Conservation (phyloP, 2,797 vertebrate species). For the Alectoris magna region DNA sequence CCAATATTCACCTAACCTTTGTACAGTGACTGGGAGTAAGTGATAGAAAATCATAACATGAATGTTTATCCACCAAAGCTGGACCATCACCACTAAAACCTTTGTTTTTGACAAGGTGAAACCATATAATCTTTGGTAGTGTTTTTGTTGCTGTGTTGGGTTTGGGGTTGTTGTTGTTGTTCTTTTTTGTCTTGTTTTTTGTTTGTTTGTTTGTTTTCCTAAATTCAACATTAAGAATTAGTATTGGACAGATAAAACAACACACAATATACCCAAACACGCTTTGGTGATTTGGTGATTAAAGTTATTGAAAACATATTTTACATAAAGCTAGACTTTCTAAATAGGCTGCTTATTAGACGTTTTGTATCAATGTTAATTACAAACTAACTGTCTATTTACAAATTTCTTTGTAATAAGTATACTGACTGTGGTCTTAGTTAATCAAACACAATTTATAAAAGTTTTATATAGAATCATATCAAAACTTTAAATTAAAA, state of each 20-base stretch:
- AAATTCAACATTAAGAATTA: not conserved
- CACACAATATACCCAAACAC: not conserved
- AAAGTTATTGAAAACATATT: not conserved
- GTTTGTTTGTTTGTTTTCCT: too few relatives aligned
- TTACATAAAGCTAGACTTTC: not conserved
- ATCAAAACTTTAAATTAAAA: not conserved
- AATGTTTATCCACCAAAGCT: not conserved
- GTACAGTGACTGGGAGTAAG: not conserved
- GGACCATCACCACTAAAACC: not conserved
- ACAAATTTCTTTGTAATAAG: not conserved
- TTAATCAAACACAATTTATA: not conserved
- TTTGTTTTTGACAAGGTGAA: not conserved
- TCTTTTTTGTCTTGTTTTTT: too few relatives aligned
- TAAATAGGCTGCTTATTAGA: not conserved
- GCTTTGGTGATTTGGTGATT: not conserved
- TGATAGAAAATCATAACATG: not conserved
- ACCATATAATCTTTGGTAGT: not conserved
- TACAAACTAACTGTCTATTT: not conserved
- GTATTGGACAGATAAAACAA: not conserved
- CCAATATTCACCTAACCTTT: not conserved
- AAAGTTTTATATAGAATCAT: not conserved
- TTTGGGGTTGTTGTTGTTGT: too few relatives aligned
- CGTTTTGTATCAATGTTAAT: not conserved
- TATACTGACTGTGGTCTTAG: not conserved
- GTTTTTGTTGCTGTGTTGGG: not conserved